Conservation (phyloP, 2,888 invertebrate species). For the Watsonalla cultraria region DNA sequence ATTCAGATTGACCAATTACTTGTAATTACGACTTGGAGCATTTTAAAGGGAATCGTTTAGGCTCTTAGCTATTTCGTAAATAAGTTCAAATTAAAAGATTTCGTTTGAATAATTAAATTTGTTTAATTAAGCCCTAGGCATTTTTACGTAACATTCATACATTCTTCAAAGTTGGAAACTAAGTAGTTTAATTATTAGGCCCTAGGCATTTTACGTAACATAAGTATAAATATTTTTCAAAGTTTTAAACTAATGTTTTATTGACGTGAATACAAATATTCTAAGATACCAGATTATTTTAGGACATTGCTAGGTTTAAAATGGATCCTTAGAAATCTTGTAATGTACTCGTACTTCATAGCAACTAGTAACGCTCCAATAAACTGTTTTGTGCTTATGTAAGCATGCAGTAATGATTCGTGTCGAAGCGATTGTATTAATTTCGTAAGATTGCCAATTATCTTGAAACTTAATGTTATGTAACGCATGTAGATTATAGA, state of each 20-base stretch:
- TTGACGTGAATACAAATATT: no score
- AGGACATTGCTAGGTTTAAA: no score
- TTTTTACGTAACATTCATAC: no score
- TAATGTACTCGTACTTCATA: conserved; percentile 16
- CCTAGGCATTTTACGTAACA: no score
- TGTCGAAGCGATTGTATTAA: conserved; percentile 39
- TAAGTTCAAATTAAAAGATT: neutral
- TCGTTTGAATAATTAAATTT: no score
- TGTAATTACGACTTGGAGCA: neutral
- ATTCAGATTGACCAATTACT: neutral
- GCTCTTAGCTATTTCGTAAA: neutral
- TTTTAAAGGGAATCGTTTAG: neutral
- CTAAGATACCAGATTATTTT: no score
- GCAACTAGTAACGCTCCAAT: conserved; percentile 35
- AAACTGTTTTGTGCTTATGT: conserved; percentile 33
- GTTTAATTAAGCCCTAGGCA: no score
- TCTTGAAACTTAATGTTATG: conserved; percentile 31
- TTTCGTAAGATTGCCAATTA: conserved; percentile 41
- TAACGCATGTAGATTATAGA: conserved; percentile 9
- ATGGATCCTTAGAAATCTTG: no score
- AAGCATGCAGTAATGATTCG: conserved; percentile 47
- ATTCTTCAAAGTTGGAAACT: no score
- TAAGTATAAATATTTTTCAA: no score
- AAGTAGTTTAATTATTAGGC: no score
- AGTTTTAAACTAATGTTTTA: no score